These are phyloP conservation scores for Microctenopoma stevenorrisi DNA, from an alignment of 2,797 vertebrate genomes.

Conservation along the genomic window DNA sequence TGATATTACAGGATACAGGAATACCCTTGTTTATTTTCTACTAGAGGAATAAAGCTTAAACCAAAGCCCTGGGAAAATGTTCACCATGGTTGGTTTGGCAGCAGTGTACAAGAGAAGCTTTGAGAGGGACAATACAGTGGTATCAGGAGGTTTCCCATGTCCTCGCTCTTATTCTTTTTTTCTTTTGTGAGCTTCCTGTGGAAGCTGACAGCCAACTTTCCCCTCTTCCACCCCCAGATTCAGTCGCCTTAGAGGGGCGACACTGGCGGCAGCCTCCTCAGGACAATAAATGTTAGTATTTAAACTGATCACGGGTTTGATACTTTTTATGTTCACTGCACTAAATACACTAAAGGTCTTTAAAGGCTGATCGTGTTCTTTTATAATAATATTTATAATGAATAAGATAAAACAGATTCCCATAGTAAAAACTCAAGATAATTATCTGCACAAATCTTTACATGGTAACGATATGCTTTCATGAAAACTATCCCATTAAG, in stretches of 20 bases:
- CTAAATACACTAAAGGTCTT: too few relatives aligned
- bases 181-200: conserved; percentile 69
- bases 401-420: too few relatives aligned
- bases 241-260: conserved; percentile 52
- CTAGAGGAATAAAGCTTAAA: conserved; percentile 71
- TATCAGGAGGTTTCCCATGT: conserved; percentile 74
- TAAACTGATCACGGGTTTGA: conserved; percentile 56
- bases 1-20: conserved; percentile 59
- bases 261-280: conserved; percentile 63
- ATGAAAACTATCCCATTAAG: background rate
- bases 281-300: conserved; percentile 70
- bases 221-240: conserved; percentile 56
- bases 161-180: conserved; percentile 66
- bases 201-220: conserved; percentile 72
- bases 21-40: conserved; percentile 74
- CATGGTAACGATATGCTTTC: too few relatives aligned
- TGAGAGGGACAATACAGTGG: conserved; percentile 73
- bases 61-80: conserved; percentile 70
- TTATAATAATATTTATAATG: too few relatives aligned
- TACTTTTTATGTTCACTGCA: background rate
- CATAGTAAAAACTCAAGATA: too few relatives aligned
- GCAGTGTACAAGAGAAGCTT: conserved; percentile 77
- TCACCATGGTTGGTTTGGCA: conserved; percentile 73
- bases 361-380: too few relatives aligned
- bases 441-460: too few relatives aligned